A percentile compares a stretch with the other conserved stretches of the same genome.
phyloP scores from a whole-genome alignment of 2,888 invertebrate genomes.

The Brassicogethes aeneus region DNA sequence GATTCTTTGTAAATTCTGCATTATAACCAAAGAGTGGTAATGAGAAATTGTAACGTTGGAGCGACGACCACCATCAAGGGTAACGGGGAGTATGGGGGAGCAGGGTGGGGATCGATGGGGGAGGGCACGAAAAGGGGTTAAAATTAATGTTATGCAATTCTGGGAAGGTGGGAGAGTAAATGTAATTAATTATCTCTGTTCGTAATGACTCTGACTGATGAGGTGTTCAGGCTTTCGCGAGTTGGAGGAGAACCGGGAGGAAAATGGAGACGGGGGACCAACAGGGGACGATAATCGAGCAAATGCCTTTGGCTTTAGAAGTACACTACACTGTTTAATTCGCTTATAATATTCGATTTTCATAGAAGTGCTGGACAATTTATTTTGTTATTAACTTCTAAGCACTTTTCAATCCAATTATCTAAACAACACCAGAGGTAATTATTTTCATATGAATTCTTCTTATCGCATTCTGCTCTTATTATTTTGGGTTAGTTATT shows the following conservation, averaged over 20 bases:
- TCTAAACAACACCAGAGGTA: too few species aligned
- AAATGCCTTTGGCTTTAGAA: background rate
- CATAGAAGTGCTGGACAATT: too few species aligned
- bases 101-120: constrained; percentile 20
- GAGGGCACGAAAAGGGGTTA: constrained; percentile 23
- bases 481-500: too few species aligned
- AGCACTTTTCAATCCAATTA: too few species aligned
- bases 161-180: constrained; percentile 49
- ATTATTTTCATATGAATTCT: too few species aligned
- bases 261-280: constrained; percentile 13
- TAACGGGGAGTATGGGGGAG: constrained; percentile 12
- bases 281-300: constrained; percentile 29
- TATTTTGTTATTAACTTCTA: too few species aligned
- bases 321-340: background rate
- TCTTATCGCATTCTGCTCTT: too few species aligned
- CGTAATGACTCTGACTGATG: constrained; percentile 57
- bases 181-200: constrained; percentile 55
- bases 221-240: constrained; percentile 41
- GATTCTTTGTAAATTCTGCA: constrained; percentile 23
- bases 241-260: constrained; percentile 19
- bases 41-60: background rate
- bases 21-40: background rate
- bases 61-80: too few species aligned
- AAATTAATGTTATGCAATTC: constrained; percentile 46
- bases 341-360: background rate